Evolutionary conservation across 2,113 vertebrate species (phyloP), one percentile per base, ranked within the genome.

Genomic region (Anoplopoma fimbria): DNA sequence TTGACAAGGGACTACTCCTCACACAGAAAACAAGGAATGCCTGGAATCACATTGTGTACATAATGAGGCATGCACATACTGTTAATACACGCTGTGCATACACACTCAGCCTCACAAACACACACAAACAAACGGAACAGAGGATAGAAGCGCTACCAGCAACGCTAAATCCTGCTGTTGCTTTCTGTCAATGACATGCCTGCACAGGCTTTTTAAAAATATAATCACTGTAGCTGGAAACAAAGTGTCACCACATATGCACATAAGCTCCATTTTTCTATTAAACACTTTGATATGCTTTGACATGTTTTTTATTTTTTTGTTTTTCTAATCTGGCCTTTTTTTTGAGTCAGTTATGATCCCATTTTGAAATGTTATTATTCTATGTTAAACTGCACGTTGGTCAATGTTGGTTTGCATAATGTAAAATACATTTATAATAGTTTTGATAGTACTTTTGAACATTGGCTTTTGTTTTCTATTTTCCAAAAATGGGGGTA

Each of bases 1-100:
- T 87, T 85, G 92, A 94, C 92, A 88, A 87, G 82, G 75, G 87
- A 79, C 83, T 84, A 69, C 77, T 45, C 68, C 47, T 70, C 62
- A 34, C 72, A 70, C 79, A 62, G 67, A 79, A 14, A 71, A 77
- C 75, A 72, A 81, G 51, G 33, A 79, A 79, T 45, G 70, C 69
- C 69, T 75, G 47, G 55, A 81, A 81, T 79, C 69, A 77, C 72
- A 84, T 49, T 67, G 82, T 82, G 64, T 82, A 65, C 76, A 84
- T 84, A 88, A 85, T 87, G 80, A 84, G 82, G 55, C 80, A 14
- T 63, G 62, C 51, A 34, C 47, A 73, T 38, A 68, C 61, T 71
- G 63, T 81, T 86, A 86, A 83, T 73, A 38, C 62, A 69, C 34
- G 6, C 61, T 17, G 55, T 53, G 57, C 69, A 85, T 25, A 82